These are phyloP conservation scores for Sitta carolinensis DNA, from an alignment of 2,797 vertebrate species.

Conservation along the genomic window DNA sequence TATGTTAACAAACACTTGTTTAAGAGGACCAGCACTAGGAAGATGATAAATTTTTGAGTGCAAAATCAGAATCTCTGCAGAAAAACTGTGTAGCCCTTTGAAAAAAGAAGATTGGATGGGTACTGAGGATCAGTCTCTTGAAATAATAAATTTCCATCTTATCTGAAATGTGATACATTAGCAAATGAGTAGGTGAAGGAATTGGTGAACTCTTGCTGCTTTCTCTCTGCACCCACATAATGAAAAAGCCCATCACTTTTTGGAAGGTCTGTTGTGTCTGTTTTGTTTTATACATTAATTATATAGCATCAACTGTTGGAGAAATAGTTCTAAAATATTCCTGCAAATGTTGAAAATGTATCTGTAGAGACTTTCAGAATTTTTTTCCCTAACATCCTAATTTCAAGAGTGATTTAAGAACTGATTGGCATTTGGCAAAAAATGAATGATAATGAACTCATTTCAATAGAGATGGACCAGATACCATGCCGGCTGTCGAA, in stretches of 20 bases:
- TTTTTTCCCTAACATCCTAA: constrained; percentile 18
- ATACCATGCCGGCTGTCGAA: constrained; percentile 71
- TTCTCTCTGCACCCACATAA: neutral
- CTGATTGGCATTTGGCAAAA: constrained; percentile 79
- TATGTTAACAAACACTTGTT: constrained; percentile 12
- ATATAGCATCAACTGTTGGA: constrained; percentile 9
- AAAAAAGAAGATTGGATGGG: neutral
- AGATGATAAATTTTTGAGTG: neutral
- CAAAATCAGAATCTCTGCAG: neutral
- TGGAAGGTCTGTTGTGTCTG: neutral
- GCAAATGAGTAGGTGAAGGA: neutral
- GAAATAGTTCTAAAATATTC: constrained; percentile 37
- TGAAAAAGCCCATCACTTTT: neutral
- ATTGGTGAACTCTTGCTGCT: neutral
- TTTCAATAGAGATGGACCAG: constrained; percentile 75
- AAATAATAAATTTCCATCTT: neutral
- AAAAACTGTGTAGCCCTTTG: neutral
- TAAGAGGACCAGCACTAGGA: neutral
- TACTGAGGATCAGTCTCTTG: neutral
- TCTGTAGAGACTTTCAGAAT: neutral
- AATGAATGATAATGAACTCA: constrained; percentile 75
- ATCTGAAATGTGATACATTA: neutral
- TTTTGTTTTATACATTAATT: constrained; percentile 33
- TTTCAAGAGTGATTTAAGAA: constrained; percentile 74
- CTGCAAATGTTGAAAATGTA: constrained; percentile 38